These are phyloP conservation scores for Anabas testudineus DNA, from an alignment of 2,797 vertebrate genomes.

Conservation along the genomic window DNA sequence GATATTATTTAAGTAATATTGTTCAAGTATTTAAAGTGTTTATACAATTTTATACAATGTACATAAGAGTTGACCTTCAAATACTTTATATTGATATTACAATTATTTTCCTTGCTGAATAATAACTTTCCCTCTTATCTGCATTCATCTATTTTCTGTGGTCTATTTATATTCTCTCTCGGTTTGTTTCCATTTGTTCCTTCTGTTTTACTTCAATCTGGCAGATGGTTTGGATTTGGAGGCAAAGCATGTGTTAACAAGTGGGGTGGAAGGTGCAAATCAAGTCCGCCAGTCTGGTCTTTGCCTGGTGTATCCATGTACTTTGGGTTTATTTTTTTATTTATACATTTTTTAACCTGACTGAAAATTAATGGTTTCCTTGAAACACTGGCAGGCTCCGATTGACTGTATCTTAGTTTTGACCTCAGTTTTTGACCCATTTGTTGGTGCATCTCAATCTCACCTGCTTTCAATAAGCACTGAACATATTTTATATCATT, in stretches of 20 bases:
- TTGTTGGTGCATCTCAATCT: neutral
- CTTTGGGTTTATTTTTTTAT: neutral
- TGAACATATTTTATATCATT: neutral
- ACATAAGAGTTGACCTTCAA: neutral
- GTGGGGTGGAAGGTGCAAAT: conserved; percentile 14
- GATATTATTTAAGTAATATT: neutral
- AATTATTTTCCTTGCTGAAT: neutral
- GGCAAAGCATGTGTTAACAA: conserved; percentile 17
- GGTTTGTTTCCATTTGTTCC: conserved; percentile 4
- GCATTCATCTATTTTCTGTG: neutral
- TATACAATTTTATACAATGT: neutral
- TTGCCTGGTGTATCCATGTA: conserved; percentile 9
- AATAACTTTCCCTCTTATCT: neutral
- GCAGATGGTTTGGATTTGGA: conserved; percentile 37
- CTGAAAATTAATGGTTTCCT: neutral
- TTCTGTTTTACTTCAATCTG: conserved; percentile 29
- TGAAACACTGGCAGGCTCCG: neutral
- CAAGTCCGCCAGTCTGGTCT: conserved; percentile 2
- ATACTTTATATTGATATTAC: neutral
- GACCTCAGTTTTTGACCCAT: too few relatives aligned
- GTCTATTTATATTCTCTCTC: conserved; percentile 9
- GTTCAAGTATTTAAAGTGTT: neutral
- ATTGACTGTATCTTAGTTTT: neutral
- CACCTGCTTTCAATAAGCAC: conserved; percentile 6
- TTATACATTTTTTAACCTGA: conserved; percentile 1